Evolutionary conservation across 2,797 vertebrate species (phyloP).

Genomic region (Peromyscus nudipes): DNA sequence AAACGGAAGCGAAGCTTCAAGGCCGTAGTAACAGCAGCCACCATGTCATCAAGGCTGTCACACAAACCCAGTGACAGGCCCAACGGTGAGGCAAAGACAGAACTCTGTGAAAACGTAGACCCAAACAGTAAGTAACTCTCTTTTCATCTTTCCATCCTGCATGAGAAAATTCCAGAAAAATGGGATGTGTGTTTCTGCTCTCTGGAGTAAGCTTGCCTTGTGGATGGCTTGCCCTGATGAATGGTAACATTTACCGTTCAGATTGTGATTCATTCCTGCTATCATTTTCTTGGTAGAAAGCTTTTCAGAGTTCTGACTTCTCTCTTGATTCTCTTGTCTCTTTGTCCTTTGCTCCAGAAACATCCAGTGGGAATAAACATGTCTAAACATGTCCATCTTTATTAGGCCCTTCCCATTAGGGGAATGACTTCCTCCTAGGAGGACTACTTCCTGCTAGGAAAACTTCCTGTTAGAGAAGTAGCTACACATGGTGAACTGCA

Average conservation of each 20-base stretch:
- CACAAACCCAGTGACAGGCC: constrained; percentile 97
- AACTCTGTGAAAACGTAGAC: constrained; percentile 96
- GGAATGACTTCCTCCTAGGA: neutral
- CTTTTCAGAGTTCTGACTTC: neutral
- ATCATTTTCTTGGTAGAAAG: neutral
- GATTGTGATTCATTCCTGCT: neutral
- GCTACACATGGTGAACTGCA: neutral
- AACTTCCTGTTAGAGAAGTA: neutral
- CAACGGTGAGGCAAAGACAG: constrained; percentile 98
- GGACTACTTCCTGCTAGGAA: neutral
- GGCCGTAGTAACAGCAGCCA: constrained; percentile 98
- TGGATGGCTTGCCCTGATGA: neutral
- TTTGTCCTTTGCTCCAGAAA: neutral
- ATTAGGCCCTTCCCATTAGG: neutral
- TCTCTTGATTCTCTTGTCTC: neutral
- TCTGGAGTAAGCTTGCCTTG: neutral
- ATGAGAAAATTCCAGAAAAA: neutral
- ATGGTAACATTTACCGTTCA: neutral
- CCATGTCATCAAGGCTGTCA: constrained; percentile 97
- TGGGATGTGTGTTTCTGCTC: neutral
- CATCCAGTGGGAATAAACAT: neutral
- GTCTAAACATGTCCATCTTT: neutral
- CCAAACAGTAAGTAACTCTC: constrained; percentile 93
- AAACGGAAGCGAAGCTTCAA: constrained; percentile 99
- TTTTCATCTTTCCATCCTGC: neutral